These are phyloP conservation scores for Leptobrachium leishanense DNA, from an alignment of 2,113 vertebrate genomes.

Conservation along the genomic window DNA sequence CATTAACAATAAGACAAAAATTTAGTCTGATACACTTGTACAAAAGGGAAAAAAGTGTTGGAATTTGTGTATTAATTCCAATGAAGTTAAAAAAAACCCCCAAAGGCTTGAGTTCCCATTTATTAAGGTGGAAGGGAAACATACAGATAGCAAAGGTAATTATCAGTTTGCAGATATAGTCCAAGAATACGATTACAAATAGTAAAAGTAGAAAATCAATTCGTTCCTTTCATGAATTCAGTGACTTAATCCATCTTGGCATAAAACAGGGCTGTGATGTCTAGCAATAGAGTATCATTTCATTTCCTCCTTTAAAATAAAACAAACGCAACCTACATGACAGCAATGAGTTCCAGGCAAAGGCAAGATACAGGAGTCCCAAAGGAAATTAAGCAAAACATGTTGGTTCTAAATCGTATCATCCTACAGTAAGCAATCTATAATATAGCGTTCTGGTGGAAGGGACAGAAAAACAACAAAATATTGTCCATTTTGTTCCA, in stretches of 20 bases:
- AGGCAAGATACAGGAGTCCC: neutral
- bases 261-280: neutral
- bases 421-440: neutral
- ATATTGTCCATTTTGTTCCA: neutral
- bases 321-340: too few species aligned
- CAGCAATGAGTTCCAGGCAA: neutral
- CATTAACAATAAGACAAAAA: too few species aligned
- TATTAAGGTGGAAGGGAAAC: conserved; percentile 24
- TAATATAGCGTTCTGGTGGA: neutral
- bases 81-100: too few species aligned
- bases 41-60: too few species aligned
- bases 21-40: too few species aligned
- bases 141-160: conserved; percentile 30
- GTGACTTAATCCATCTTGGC: conserved; percentile 21
- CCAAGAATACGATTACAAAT: conserved; percentile 17
- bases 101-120: conserved; percentile 4
- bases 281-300: too few species aligned
- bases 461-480: neutral
- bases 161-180: conserved; percentile 24
- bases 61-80: too few species aligned
- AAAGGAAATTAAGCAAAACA: too few species aligned
- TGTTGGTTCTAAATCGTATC: neutral
- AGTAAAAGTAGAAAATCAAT: conserved; percentile 36
- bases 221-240: conserved; percentile 16
- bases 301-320: too few species aligned